Evolutionary conservation across 1,140 invertebrate genomes (phyloP).

Genomic region (Homalodisca vitripennis): DNA sequence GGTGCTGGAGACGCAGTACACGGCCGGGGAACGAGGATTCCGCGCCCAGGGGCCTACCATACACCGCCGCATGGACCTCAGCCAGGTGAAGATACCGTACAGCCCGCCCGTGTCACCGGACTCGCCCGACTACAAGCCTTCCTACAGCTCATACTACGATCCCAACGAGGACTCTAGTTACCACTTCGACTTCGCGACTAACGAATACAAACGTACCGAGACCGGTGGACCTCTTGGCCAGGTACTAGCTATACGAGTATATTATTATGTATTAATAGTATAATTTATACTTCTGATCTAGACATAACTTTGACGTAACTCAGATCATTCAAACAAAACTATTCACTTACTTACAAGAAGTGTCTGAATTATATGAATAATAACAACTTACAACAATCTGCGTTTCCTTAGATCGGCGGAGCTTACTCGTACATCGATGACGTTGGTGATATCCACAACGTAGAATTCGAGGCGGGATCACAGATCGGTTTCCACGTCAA

Average conservation of each 20-base stretch:
- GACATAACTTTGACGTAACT: too few species aligned
- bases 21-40: constrained; percentile 69
- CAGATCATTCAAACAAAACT: too few species aligned
- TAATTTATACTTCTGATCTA: constrained; percentile 52
- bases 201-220: constrained; percentile 63
- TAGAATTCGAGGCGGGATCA: constrained; percentile 67
- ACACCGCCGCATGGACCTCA: constrained; percentile 64
- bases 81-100: constrained; percentile 56
- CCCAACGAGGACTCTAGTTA: constrained; percentile 71
- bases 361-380: too few species aligned
- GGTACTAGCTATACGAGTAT: too few species aligned
- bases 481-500: constrained; percentile 70
- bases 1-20: constrained; percentile 65
- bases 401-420: constrained; percentile 46
- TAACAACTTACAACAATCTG: neutral
- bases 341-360: too few species aligned
- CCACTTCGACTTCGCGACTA: constrained; percentile 61
- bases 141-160: constrained; percentile 65
- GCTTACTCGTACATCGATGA: constrained; percentile 68
- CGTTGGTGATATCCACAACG: constrained; percentile 66
- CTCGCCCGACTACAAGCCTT: constrained; percentile 48
- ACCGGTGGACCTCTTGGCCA: constrained; percentile 58
- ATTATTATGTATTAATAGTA: too few species aligned
- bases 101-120: constrained; percentile 41
- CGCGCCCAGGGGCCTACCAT: constrained; percentile 66